These are phyloP conservation scores for Poicephalus meyeri DNA, from an alignment of 2,113 vertebrate species.

Conservation along the genomic window DNA sequence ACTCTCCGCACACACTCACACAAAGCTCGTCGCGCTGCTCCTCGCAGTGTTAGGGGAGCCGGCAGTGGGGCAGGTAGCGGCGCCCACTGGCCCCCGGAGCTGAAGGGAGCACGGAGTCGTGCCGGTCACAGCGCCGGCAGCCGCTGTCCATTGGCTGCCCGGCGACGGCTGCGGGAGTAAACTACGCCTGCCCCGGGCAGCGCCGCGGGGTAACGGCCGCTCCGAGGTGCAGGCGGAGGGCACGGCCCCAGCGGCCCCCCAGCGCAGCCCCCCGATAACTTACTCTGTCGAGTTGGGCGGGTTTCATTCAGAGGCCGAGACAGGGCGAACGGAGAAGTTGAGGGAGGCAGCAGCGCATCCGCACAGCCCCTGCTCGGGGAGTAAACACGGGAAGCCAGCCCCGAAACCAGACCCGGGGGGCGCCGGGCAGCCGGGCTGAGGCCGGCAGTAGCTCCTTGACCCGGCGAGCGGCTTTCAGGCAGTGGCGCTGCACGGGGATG, in stretches of 20 bases:
- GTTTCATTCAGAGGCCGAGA: slow-evolving; percentile 58
- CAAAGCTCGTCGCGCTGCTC: slow-evolving; percentile 79
- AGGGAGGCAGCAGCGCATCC: slow-evolving; percentile 11
- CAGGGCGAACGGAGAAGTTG: slow-evolving; percentile 61
- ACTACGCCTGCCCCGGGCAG: slow-evolving; percentile 70
- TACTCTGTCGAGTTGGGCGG: not conserved
- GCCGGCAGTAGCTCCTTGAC: not conserved
- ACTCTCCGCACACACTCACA: slow-evolving; percentile 49
- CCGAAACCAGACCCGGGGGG: not conserved
- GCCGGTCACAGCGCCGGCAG: slow-evolving; percentile 31
- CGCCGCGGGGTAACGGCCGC: not conserved
- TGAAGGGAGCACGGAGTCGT: not conserved
- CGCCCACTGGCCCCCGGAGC: not conserved
- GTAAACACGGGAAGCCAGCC: slow-evolving; percentile 28
- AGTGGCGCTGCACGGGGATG: not conserved
- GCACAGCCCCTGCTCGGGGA: not conserved
- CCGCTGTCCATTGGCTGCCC: slow-evolving; percentile 63
- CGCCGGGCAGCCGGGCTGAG: not conserved
- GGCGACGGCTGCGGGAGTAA: slow-evolving; percentile 68
- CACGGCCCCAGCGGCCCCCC: not conserved
- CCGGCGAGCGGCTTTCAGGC: not conserved
- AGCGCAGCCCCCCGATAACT: not conserved
- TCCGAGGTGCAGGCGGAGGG: not conserved
- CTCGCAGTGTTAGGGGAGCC: slow-evolving; percentile 56
- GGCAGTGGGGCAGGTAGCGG: slow-evolving; percentile 52